Evolutionary conservation across 2,888 invertebrate species (phyloP).

Genomic region (Lycia hirtaria): DNA sequence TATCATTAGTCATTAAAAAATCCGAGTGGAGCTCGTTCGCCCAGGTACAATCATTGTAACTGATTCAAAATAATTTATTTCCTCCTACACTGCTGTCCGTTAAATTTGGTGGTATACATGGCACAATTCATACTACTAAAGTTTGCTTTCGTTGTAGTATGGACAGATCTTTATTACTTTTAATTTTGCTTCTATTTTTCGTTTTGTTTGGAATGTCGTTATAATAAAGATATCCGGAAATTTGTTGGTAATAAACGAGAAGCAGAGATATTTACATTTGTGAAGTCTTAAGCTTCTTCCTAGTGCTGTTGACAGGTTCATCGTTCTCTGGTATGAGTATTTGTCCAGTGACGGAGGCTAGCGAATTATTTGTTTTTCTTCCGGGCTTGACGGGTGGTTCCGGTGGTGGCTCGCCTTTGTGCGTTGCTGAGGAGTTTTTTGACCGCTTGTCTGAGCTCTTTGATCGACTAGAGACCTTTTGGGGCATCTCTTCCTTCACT

Average conservation of each 20-base stretch:
- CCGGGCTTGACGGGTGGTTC: conserved; percentile 83
- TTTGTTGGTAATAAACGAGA: not conserved
- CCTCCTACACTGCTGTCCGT: too few relatives aligned
- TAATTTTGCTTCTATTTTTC: too few relatives aligned
- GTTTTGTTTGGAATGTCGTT: too few relatives aligned
- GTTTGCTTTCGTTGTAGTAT: too few relatives aligned
- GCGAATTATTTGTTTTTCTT: conserved; percentile 94
- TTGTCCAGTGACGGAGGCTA: conserved; percentile 93
- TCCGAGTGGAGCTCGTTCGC: too few relatives aligned
- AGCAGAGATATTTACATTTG: conserved; percentile 87
- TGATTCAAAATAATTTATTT: too few relatives aligned
- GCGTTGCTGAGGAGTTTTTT: conserved; percentile 68
- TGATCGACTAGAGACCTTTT: conserved; percentile 63
- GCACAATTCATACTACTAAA: too few relatives aligned
- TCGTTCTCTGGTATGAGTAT: conserved; percentile 88
- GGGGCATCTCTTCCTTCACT: conserved; percentile 72
- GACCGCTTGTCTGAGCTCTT: conserved; percentile 70
- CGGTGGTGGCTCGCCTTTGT: conserved; percentile 75
- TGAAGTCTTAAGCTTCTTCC: conserved; percentile 88
- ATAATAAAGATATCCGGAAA: too few relatives aligned
- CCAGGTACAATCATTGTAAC: too few relatives aligned
- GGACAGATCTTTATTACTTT: too few relatives aligned
- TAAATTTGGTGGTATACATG: too few relatives aligned
- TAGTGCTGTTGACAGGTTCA: conserved; percentile 74
- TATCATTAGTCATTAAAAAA: too few relatives aligned